Base-by-base conservation (phyloP, 2,113 vertebrate species). In the Dipodomys stephensi region DNA sequence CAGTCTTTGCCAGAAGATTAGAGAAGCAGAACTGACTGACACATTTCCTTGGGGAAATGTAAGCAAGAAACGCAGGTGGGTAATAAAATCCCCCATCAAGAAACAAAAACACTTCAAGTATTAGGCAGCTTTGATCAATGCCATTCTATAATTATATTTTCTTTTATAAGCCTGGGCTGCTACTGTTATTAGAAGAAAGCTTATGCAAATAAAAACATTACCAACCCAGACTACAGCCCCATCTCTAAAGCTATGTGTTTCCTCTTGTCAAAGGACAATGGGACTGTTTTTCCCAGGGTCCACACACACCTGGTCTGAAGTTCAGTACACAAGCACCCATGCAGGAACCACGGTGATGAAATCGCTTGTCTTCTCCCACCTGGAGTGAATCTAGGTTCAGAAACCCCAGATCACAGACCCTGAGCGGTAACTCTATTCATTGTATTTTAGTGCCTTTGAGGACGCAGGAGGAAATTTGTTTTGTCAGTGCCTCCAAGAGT, bases 151-250 rank as follows among this genome's bases (percentile, higher is more conserved):
- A 87, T 60, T n/a, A 13, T 35, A 32, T 79, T 57, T 91, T 83
- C 32, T 86, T 67, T 78, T 53, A 35, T 64, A 23, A 39, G 46
- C 3, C 6, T 76, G 39, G 76, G 23, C 39, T 79, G 23, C 32
- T 92, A 39, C 68, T 83, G 85, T 77, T 35, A 73, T 92, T 44
- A 83, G 32, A 79, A 79, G 46, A 62, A 35, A 67, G 57, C 74
- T 11, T 35, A 57, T 32, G 49, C 25, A 53, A 46, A 68, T 53
- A 65, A 71, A 93, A 88, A 68, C 53, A 60, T 20, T 25, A 11
- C 27, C 87, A 22, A 25, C 62, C 44, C 53, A 77, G 86, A 60
- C 65, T n/a, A 53, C 79, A 7, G 2, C 25, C 30, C 71, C 44
- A 9, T 32, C 25, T 49, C 76, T 18, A 62, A 79, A 92, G 62